These are phyloP conservation scores for Nasonia longicornis DNA, from an alignment of 1,140 invertebrate genomes.

Conservation along the genomic window DNA sequence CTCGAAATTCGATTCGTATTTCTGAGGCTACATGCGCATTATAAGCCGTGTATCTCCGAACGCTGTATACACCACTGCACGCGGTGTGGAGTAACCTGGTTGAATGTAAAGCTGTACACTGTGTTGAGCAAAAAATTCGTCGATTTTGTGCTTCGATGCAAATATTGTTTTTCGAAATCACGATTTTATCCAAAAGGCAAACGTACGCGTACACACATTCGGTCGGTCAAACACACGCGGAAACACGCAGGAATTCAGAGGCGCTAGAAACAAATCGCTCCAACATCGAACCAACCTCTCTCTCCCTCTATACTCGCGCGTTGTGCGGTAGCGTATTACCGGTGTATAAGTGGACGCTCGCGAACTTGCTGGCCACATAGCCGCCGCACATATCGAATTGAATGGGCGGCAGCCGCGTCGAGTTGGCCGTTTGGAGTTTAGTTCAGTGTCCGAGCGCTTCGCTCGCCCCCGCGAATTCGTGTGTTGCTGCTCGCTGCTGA, in stretches of 20 bases:
- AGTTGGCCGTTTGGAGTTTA: conserved; percentile 10
- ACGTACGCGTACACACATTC: too few relatives aligned
- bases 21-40: not conserved
- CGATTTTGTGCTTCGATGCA: too few relatives aligned
- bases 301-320: too few relatives aligned
- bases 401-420: not conserved
- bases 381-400: conserved; percentile 10
- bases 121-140: too few relatives aligned
- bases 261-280: conserved; percentile 21
- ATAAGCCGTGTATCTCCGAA: not conserved
- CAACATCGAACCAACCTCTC: conserved; percentile 2
- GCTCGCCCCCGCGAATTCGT: not conserved
- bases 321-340: not conserved
- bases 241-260: not conserved
- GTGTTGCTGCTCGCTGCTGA: not conserved
- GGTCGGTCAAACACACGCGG: not conserved
- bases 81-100: too few relatives aligned
- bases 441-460: not conserved
- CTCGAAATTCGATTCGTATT: not conserved
- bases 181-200: too few relatives aligned
- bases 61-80: too few relatives aligned
- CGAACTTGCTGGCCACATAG: not conserved
- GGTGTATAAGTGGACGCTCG: conserved; percentile 16
- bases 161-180: too few relatives aligned
- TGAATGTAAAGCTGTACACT: too few relatives aligned